A percentile compares a stretch with the other conserved stretches of the same genome.
phyloP scores from a whole-genome alignment of 2,113 vertebrate genomes.

The Ciconia maguari region DNA sequence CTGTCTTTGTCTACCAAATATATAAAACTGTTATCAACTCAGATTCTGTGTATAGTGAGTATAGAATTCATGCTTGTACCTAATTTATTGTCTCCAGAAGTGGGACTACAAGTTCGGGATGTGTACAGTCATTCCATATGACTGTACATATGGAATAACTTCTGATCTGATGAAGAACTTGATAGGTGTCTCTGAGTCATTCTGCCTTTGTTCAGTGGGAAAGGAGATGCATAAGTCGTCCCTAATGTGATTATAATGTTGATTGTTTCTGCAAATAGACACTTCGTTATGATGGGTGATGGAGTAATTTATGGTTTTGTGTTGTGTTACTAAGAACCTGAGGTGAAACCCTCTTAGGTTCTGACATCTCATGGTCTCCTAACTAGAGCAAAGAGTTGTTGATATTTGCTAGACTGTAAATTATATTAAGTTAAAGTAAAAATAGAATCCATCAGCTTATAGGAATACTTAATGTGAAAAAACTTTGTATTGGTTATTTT shows the following conservation, averaged over 20 bases:
- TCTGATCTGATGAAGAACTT: neutral
- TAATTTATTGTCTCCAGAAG: neutral
- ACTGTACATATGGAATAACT: neutral
- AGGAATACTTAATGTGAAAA: neutral
- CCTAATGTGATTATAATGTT: neutral
- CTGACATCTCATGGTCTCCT: neutral
- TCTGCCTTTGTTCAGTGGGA: neutral
- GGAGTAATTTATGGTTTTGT: neutral
- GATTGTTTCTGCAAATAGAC: neutral
- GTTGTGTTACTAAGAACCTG: neutral
- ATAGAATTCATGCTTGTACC: neutral
- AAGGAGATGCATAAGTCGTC: fast-evolving
- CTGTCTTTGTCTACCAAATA: neutral
- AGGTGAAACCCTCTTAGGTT: neutral
- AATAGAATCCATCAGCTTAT: neutral
- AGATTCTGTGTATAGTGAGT: neutral
- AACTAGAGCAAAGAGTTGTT: neutral
- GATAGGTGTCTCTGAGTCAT: neutral
- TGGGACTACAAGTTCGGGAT: neutral
- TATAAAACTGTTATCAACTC: neutral
- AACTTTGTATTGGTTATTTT: neutral
- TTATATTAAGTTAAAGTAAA: neutral
- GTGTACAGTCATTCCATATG: neutral
- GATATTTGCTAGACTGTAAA: neutral
- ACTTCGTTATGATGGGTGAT: neutral